Conservation (phyloP, 2,888 invertebrate species). For the Clepsis dumicolana region DNA sequence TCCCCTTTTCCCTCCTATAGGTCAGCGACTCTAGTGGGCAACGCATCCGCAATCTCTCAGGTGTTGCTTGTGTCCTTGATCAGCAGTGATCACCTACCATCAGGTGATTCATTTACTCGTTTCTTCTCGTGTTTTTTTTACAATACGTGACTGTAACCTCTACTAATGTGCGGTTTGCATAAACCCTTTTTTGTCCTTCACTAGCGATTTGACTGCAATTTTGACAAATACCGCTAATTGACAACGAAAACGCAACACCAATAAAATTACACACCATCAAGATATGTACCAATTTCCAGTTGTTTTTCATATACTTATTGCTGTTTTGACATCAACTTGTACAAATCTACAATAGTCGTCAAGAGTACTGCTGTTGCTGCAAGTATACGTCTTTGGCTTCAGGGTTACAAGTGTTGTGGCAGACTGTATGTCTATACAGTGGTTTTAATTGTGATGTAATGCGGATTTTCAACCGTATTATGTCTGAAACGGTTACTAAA, state of each 20-base stretch:
- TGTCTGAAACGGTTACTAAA: slow-evolving; percentile 62
- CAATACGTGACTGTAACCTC: no score
- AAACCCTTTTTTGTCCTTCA: background rate
- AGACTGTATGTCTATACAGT: slow-evolving; percentile 17
- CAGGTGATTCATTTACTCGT: no score
- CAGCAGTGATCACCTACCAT: no score
- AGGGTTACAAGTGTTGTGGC: slow-evolving; percentile 14
- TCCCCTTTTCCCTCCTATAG: no score
- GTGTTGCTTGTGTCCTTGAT: no score
- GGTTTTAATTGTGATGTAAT: slow-evolving; percentile 49
- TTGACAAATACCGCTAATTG: background rate
- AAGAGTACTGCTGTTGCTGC: background rate
- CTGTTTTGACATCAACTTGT: slow-evolving; percentile 20
- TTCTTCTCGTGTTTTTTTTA: no score
- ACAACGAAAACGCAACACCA: slow-evolving; percentile 13
- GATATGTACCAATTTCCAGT: slow-evolving; percentile 38
- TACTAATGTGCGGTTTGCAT: no score
- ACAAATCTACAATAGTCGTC: background rate
- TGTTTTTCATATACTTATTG: slow-evolving; percentile 15
- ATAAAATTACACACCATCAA: slow-evolving; percentile 33
- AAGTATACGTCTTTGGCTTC: background rate
- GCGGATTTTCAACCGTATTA: slow-evolving; percentile 49
- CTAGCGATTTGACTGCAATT: background rate
- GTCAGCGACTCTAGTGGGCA: no score
- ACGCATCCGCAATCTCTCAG: no score